Percentiles rank a stretch among this genome's conserved stretches.
These are phyloP conservation scores for Hemitrygon akajei DNA, from an alignment of 2,797 vertebrate species.

Conservation along the genomic window DNA sequence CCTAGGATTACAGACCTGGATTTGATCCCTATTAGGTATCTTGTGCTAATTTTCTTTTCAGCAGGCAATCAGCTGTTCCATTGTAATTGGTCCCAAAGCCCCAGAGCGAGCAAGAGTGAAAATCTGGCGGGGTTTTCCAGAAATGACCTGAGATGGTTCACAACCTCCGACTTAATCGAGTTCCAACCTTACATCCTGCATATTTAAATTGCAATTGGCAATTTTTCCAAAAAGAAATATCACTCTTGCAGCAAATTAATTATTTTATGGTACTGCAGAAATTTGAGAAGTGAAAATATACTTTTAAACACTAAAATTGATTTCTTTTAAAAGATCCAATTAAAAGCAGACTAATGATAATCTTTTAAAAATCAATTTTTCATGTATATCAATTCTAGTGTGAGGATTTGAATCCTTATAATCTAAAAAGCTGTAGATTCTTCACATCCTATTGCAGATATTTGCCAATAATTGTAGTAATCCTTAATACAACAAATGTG, in stretches of 20 bases:
- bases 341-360: background rate
- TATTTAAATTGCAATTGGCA: background rate
- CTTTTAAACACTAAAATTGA: background rate
- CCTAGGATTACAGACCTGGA: background rate
- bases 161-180: background rate
- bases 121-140: background rate
- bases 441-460: background rate
- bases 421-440: background rate
- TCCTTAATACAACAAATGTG: background rate
- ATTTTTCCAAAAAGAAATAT: background rate
- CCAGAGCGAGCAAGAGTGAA: background rate
- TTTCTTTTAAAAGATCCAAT: background rate
- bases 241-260: background rate
- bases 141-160: background rate
- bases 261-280: background rate
- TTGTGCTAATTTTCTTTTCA: background rate
- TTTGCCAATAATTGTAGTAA: background rate
- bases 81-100: constrained; percentile 29
- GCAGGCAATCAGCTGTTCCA: background rate
- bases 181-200: background rate
- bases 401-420: background rate
- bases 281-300: background rate
- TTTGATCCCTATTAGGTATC: background rate
- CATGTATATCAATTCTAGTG: background rate
- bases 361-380: background rate